Evolutionary conservation across 2,113 vertebrate species (phyloP).

Genomic region (Equus przewalskii): DNA sequence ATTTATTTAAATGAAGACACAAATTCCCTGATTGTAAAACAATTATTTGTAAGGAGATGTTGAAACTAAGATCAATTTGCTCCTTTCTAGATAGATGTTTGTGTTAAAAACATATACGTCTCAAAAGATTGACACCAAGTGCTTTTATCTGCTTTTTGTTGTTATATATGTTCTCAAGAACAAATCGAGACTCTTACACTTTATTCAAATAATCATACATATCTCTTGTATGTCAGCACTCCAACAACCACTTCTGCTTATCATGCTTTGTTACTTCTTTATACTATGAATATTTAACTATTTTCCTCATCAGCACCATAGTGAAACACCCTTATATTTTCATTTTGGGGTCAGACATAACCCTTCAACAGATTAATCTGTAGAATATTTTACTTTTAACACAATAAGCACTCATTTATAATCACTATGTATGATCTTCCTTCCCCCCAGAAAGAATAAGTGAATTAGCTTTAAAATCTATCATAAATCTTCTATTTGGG

Average conservation of each 20-base stretch:
- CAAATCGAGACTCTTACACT: neutral
- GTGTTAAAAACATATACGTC: neutral
- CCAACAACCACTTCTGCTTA: neutral
- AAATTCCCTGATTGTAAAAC: neutral
- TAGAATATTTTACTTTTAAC: slow-evolving; percentile 51
- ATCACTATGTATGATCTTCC: neutral
- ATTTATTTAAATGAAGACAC: neutral
- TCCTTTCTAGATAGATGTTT: neutral
- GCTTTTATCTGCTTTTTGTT: slow-evolving; percentile 1
- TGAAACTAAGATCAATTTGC: slow-evolving; percentile 36
- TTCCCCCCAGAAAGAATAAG: slow-evolving; percentile 6
- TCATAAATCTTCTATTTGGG: neutral
- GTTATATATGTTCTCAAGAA: neutral
- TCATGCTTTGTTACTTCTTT: neutral
- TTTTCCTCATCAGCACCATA: neutral
- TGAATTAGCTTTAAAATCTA: slow-evolving; percentile 35
- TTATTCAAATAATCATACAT: slow-evolving; percentile 21
- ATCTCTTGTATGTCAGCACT: neutral
- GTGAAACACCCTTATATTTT: neutral
- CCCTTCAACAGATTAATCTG: slow-evolving; percentile 21
- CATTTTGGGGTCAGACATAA: slow-evolving; percentile 2
- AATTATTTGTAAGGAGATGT: slow-evolving; percentile 27
- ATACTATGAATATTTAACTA: slow-evolving; percentile 7
- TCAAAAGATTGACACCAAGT: neutral
- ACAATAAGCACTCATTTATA: neutral